Conservation (phyloP, 2,113 vertebrate species). For the Corvus moneduloides region DNA sequence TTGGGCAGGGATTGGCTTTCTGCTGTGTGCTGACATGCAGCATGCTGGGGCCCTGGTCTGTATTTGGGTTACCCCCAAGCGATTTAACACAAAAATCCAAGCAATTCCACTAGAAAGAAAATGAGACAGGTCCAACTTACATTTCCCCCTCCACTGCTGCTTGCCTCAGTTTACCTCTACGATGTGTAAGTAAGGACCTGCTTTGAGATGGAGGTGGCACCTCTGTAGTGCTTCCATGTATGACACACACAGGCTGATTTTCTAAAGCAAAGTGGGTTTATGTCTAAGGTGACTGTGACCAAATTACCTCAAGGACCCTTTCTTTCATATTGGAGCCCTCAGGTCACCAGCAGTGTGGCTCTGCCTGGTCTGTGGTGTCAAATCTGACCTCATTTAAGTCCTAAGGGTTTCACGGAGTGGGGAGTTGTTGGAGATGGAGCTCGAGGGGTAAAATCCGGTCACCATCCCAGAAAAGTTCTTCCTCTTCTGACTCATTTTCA, state of each 20-base stretch:
- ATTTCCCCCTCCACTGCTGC: neutral
- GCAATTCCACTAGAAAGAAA: neutral
- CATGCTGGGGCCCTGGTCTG: fast-evolving
- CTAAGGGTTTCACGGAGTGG: neutral
- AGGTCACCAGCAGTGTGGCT: neutral
- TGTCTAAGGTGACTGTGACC: neutral
- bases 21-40: neutral
- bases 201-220: neutral
- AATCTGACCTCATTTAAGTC: neutral
- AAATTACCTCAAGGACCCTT: neutral
- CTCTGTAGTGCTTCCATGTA: neutral
- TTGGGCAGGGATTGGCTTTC: neutral
- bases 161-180: neutral
- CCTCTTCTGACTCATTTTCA: neutral
- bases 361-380: neutral
- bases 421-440: neutral
- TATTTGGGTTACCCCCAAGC: neutral
- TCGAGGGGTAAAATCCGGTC: neutral
- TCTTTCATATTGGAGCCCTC: neutral
- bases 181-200: neutral
- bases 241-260: neutral
- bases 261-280: neutral
- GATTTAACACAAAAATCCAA: neutral
- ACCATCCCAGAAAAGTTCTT: neutral
- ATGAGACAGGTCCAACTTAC: fast-evolving